These are phyloP conservation scores for Procavia capensis DNA, from an alignment of 2,113 vertebrate genomes.

Conservation along the genomic window DNA sequence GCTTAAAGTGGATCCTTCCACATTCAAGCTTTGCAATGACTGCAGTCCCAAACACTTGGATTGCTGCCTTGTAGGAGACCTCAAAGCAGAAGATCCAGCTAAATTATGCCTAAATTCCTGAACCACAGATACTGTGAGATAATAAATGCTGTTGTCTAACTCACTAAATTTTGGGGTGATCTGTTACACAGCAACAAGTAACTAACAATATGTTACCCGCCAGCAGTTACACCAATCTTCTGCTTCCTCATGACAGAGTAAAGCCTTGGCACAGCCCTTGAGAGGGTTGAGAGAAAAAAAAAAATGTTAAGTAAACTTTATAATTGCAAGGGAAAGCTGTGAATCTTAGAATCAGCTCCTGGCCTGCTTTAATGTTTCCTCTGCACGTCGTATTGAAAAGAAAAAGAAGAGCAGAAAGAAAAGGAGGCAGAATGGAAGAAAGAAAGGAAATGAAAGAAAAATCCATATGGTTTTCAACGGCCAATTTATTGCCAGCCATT, in stretches of 20 bases:
- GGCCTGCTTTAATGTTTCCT: background rate
- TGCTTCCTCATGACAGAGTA: conserved; percentile 15
- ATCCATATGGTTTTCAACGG: too few relatives aligned
- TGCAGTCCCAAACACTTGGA: background rate
- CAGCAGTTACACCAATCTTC: background rate
- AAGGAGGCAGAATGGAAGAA: too few relatives aligned
- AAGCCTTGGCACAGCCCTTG: background rate
- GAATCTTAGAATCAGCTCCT: background rate
- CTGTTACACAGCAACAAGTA: background rate
- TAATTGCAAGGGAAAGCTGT: background rate
- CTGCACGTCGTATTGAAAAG: background rate
- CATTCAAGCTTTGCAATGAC: background rate
- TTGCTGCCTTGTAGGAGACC: background rate
- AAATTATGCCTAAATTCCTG: background rate
- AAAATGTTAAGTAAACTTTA: conserved; percentile 16
- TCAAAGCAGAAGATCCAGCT: background rate
- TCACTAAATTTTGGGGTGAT: background rate
- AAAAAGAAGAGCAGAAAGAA: too few relatives aligned
- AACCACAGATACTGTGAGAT: background rate
- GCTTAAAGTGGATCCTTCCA: background rate
- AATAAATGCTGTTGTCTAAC: background rate
- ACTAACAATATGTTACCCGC: background rate
- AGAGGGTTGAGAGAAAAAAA: background rate
- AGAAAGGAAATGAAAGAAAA: too few relatives aligned
- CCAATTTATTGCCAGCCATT: too few relatives aligned